Base-by-base conservation (phyloP, 2,113 vertebrate species). In the Esox niger region DNA sequence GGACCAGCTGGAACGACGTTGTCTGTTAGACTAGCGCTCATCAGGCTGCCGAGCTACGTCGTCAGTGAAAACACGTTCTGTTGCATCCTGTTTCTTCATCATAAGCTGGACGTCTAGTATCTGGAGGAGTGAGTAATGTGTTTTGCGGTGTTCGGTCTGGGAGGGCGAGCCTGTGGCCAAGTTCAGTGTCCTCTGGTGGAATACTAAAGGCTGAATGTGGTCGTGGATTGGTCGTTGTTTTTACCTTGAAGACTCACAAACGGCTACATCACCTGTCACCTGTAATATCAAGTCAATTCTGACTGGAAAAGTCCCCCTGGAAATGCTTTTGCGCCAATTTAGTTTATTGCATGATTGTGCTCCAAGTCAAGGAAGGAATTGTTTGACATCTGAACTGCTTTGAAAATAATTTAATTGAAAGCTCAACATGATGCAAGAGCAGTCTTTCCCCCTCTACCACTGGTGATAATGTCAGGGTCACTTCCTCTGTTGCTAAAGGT, bases 321-420 rank as follows among this genome's bases (percentile, higher is more conserved):
- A 26, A 29, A 23, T 27, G 27, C 23, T 21, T 25, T 13, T 57
- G n/a, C 55, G 27, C 55, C n/a, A 5, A 57, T 57, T 25, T 33
- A n/a, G 20, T n/a, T 52, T 52, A 52, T 21, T 61, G 59, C 59
- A 35, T 32, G 59, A 35, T 61, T 13, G 10, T 10, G 31, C 31
- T 13, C n/a, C 30, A 23, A 3, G 31, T 57, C 21, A 29, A 57
- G 25, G 25, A 27, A 27, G 26, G 7, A 27, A 25, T 56, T 26
- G 54, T 57, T 57, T 52, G 11, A 27, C 8, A 57, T 26, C n/a
- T 30, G 23, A 33, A 61, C 55, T 61, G 31, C 59, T 61, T 31
- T 23, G 59, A 10, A 23, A 61, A n/a, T 60, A 2, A 31, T 23
- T 23, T 13, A 29, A n/a, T n/a, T 30, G 29, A 59, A 32, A 17